phyloP scores from a whole-genome alignment of 2,797 vertebrate species.

The Basileuterus tristriatus region DNA sequence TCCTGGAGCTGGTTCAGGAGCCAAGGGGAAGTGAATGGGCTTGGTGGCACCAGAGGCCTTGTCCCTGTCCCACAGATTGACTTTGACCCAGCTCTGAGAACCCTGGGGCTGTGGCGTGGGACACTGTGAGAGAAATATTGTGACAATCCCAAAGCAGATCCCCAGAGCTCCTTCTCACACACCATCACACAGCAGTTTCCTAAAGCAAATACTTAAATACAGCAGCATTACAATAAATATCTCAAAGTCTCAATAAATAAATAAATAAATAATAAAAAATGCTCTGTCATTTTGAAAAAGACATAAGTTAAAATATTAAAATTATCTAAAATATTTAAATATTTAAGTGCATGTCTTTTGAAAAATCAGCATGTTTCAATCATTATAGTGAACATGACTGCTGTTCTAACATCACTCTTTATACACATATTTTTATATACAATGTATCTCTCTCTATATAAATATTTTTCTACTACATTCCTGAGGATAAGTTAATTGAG shows the following conservation, averaged over 20 bases:
- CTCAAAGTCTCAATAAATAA: not conserved
- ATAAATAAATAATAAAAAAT: not conserved
- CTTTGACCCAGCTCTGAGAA: not conserved
- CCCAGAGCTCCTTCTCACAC: not conserved
- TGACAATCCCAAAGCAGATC: not conserved
- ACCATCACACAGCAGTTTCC: not conserved
- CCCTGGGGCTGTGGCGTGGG: not conserved
- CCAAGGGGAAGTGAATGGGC: not conserved
- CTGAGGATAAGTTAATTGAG: constrained; percentile 35
- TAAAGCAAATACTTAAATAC: not conserved
- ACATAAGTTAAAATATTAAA: not conserved
- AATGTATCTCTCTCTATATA: not conserved
- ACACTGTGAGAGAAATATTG: not conserved
- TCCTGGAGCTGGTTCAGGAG: not conserved
- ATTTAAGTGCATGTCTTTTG: not conserved
- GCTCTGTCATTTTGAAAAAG: not conserved
- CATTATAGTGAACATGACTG: not conserved
- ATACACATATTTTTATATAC: not conserved
- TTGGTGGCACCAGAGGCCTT: not conserved
- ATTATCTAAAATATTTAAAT: not conserved
- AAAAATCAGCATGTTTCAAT: not conserved
- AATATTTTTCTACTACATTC: not conserved
- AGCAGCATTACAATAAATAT: not conserved
- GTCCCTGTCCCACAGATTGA: fast-evolving
- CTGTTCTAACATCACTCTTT: not conserved